These are phyloP conservation scores for Serripes groenlandicus DNA, from an alignment of 2,888 invertebrate species.

Conservation along the genomic window DNA sequence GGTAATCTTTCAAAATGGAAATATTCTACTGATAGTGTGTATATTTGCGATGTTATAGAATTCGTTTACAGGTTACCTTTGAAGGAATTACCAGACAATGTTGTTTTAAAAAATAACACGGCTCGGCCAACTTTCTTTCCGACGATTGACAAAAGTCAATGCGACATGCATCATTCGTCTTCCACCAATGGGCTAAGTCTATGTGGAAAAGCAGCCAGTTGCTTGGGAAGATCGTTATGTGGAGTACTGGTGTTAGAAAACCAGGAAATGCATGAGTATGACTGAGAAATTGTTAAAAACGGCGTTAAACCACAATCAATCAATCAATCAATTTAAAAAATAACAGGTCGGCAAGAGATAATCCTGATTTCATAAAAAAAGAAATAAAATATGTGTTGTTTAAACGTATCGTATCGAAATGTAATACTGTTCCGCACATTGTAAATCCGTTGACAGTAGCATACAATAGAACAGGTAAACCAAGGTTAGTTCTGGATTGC, in stretches of 20 bases:
- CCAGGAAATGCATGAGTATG: too few relatives aligned
- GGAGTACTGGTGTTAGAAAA: too few relatives aligned
- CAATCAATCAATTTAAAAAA: too few relatives aligned
- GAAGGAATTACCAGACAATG: conserved; percentile 27
- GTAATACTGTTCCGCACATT: neutral
- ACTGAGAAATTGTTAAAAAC: too few relatives aligned
- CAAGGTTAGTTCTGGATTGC: conserved; percentile 20
- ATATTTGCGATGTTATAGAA: conserved; percentile 33
- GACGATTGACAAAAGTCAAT: too few relatives aligned
- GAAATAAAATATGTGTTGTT: conserved; percentile 10
- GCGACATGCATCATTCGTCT: too few relatives aligned
- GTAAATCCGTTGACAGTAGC: conserved; percentile 35
- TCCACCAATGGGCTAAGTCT: too few relatives aligned
- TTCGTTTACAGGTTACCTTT: conserved; percentile 47
- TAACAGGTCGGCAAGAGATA: conserved; percentile 28
- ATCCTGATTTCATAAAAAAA: conserved; percentile 5
- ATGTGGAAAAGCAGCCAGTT: too few relatives aligned
- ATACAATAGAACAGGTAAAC: conserved; percentile 23
- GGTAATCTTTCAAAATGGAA: neutral
- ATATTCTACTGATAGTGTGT: conserved; percentile 15
- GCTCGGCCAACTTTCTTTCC: too few relatives aligned
- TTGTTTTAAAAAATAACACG: conserved; percentile 50
- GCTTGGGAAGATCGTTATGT: too few relatives aligned
- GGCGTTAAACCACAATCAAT: too few relatives aligned
- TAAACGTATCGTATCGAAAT: conserved; percentile 7